phyloP scores from a whole-genome alignment of 2,888 invertebrate species.

The Dione juno region DNA sequence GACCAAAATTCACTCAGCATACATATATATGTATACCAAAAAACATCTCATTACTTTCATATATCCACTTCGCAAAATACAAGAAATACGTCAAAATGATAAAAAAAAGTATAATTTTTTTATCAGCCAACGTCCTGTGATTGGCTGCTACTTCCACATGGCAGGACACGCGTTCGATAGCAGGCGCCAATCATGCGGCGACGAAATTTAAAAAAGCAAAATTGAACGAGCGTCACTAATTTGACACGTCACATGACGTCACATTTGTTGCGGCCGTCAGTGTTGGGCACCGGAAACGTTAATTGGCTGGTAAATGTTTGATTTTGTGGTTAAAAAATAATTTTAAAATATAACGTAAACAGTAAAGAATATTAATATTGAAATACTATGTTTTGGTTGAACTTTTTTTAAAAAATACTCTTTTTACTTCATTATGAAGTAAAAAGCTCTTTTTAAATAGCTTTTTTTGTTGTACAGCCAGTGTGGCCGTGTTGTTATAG shows the following conservation, averaged over 20 bases:
- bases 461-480: no score
- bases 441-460: no score
- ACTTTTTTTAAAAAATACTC: no score
- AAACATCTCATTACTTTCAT: no score
- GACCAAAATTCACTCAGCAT: no score
- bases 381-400: no score
- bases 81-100: not conserved
- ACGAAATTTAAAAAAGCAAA: conserved; percentile 77
- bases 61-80: not conserved
- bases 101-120: not conserved
- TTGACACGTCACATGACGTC: conserved; percentile 77
- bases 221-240: conserved; percentile 77
- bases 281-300: conserved; percentile 56
- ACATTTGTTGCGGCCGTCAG: conserved; percentile 68
- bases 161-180: conserved; percentile 65
- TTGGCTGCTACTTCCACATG: conserved; percentile 61
- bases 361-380: not conserved
- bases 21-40: no score
- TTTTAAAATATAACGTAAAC: not conserved
- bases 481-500: no score
- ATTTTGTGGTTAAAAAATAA: not conserved
- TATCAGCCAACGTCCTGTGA: conserved; percentile 44
- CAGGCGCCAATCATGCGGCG: conserved; percentile 74
- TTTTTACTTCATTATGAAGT: no score
- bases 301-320: conserved; percentile 53